These are phyloP conservation scores for Catonia carolina DNA, from an alignment of 2,888 invertebrate species.

Conservation along the genomic window DNA sequence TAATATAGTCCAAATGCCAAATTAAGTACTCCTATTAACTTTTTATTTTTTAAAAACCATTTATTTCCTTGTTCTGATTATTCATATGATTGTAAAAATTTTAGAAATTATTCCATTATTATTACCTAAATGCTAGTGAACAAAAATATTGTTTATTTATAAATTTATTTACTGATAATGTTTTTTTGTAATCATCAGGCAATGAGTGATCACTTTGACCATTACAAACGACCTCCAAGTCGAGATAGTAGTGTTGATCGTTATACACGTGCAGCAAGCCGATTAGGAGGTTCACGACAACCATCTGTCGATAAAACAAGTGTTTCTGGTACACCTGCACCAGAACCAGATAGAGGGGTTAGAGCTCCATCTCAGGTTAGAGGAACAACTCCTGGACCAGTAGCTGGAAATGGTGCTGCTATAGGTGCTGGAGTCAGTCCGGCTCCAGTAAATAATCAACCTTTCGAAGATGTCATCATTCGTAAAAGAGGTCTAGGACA, in stretches of 20 bases:
- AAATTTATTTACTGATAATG: no score
- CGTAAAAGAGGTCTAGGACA: constrained; percentile 72
- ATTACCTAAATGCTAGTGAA: no score
- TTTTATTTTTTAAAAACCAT: no score
- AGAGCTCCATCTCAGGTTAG: constrained; percentile 43
- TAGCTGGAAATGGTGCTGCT: constrained; percentile 60
- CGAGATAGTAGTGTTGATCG: constrained; percentile 80
- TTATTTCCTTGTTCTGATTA: no score
- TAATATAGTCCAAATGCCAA: no score
- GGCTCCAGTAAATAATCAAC: constrained; percentile 48
- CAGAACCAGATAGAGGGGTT: constrained; percentile 40
- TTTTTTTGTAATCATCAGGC: constrained; percentile 45
- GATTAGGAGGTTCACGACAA: constrained; percentile 61
- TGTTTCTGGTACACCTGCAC: constrained; percentile 40
- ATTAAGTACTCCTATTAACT: no score
- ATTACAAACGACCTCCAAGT: constrained; percentile 87
- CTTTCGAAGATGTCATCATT: constrained; percentile 76
- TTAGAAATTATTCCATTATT: no score
- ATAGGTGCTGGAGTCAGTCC: constrained; percentile 48
- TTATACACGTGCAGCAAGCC: constrained; percentile 62
- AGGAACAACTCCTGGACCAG: constrained; percentile 49
- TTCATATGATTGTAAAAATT: no score
- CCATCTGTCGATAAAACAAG: constrained; percentile 65
- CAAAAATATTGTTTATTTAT: no score
- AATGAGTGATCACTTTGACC: constrained; percentile 87